These are phyloP conservation scores for Abramis brama DNA, from an alignment of 2,113 vertebrate genomes.

Conservation along the genomic window DNA sequence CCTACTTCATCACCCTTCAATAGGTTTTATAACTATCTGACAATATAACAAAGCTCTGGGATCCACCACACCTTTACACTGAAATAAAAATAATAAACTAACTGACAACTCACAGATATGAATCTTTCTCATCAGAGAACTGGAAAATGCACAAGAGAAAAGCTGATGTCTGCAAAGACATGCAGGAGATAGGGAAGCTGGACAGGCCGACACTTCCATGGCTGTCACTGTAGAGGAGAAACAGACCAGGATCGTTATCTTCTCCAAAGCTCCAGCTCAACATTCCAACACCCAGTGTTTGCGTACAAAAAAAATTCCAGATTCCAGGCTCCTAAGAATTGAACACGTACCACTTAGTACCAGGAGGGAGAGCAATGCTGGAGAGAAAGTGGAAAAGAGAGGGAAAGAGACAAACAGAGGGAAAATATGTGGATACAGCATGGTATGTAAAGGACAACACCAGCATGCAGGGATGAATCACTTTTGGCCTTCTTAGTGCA, in stretches of 20 bases:
- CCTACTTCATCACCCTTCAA: background rate
- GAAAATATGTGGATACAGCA: background rate
- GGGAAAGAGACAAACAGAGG: background rate
- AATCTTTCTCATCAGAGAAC: conserved; percentile 6
- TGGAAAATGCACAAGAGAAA: background rate
- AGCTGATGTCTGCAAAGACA: background rate
- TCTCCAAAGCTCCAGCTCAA: conserved; percentile 42
- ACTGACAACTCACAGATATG: background rate
- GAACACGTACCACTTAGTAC: conserved; percentile 57
- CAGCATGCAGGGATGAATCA: background rate
- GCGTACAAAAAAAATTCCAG: conserved; percentile 50
- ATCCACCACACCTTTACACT: conserved; percentile 1
- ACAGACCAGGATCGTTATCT: conserved; percentile 62
- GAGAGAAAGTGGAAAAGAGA: conserved; percentile 3
- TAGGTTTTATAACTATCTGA: background rate
- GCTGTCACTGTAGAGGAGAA: conserved; percentile 57
- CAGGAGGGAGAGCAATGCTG: conserved; percentile 39
- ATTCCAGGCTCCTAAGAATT: conserved; percentile 42
- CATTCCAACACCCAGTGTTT: conserved; percentile 57
- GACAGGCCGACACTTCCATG: conserved; percentile 34
- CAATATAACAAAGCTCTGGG: background rate
- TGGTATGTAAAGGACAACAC: background rate
- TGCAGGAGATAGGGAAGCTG: background rate
- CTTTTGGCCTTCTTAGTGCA: background rate
- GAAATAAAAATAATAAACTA: background rate